phyloP scores from a whole-genome alignment of 2,113 vertebrate species.

The Donacobius atricapilla region DNA sequence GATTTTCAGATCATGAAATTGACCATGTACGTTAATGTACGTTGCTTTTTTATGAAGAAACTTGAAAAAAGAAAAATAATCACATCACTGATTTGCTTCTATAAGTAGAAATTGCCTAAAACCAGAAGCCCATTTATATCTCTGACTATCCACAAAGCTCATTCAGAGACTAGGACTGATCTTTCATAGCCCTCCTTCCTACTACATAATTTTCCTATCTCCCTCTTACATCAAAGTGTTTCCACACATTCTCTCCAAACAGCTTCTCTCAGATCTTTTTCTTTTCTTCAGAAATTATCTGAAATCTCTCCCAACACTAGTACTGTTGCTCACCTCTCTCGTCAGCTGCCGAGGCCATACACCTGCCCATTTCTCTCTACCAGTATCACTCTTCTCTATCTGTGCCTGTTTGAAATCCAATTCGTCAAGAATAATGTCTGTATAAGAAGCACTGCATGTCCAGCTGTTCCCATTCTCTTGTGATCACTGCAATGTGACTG shows the following conservation, averaged over 20 bases:
- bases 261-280: background rate
- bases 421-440: background rate
- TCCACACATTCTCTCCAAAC: background rate
- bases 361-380: background rate
- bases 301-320: background rate
- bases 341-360: background rate
- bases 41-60: background rate
- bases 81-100: background rate
- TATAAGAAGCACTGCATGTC: background rate
- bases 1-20: background rate
- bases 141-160: background rate
- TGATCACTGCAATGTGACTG: background rate
- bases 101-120: background rate
- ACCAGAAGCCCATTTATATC: background rate
- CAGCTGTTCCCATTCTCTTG: constrained; percentile 38
- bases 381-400: background rate
- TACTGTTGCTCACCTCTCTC: background rate
- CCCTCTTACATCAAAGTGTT: background rate
- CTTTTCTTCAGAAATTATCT: background rate
- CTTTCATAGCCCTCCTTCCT: background rate
- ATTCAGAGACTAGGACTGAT: background rate
- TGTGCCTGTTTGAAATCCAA: background rate
- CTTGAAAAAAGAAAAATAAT: background rate
- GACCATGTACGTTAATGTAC: rapidly evolving
- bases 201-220: background rate